These are phyloP conservation scores for Odontamblyopus rebecca DNA, from an alignment of 2,797 vertebrate species.

Conservation along the genomic window DNA sequence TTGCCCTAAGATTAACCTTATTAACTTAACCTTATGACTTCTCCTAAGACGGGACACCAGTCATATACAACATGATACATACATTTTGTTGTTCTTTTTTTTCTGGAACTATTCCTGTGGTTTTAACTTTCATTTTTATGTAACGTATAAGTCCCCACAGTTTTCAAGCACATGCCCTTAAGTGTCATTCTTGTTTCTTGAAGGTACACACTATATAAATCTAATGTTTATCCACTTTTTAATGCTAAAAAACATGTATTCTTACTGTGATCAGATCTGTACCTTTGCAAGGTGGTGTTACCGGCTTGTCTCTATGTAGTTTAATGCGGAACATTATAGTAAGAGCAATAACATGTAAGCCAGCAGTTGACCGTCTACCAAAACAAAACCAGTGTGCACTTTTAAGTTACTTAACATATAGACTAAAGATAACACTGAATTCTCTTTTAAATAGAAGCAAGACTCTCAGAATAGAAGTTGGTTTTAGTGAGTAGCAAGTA, in stretches of 20 bases:
- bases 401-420: not conserved
- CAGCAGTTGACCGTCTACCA: not conserved
- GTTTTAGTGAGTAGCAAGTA: no score
- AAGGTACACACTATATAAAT: no score
- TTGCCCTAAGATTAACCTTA: no score
- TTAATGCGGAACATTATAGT: no score
- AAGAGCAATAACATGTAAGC: not conserved
- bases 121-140: slow-evolving; percentile 22
- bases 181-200: not conserved
- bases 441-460: not conserved
- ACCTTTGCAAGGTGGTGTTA: no score
- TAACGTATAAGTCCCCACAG: slow-evolving; percentile 16
- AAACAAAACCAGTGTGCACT: not conserved
- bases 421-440: not conserved
- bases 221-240: no score
- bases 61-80: not conserved
- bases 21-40: no score
- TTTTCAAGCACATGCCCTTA: slow-evolving; percentile 15
- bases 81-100: slow-evolving; percentile 20
- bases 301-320: no score
- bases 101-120: slow-evolving; percentile 4
- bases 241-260: no score
- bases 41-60: not conserved
- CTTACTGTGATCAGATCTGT: no score
- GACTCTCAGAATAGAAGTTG: no score